These are phyloP conservation scores for Zonotrichia albicollis DNA, from an alignment of 2,797 vertebrate species.

Conservation along the genomic window DNA sequence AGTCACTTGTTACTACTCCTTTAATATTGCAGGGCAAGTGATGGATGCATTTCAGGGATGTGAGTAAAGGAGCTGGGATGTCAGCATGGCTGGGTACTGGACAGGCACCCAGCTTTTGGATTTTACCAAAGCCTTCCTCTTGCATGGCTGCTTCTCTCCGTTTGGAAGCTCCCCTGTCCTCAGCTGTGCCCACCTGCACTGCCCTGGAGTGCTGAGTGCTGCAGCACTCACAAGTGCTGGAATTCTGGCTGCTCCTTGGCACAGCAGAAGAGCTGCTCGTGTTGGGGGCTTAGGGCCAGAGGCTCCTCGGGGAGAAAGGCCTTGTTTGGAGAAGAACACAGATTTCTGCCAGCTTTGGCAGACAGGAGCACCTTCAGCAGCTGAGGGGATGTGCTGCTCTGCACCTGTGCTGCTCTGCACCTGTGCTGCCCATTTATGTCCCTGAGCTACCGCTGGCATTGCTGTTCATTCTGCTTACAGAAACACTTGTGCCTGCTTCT, in stretches of 20 bases:
- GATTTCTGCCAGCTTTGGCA: not conserved
- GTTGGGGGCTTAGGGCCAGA: not conserved
- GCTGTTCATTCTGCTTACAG: not conserved
- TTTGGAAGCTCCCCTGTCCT: not conserved
- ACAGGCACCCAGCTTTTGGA: not conserved
- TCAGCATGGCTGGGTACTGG: not conserved
- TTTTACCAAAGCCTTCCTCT: not conserved
- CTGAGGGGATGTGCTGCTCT: not conserved
- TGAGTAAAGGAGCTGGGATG: rapidly evolving
- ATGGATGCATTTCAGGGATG: not conserved
- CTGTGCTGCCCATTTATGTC: not conserved
- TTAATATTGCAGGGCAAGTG: not conserved
- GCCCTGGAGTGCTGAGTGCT: too few relatives aligned
- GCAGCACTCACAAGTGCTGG: not conserved
- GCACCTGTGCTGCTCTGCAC: not conserved
- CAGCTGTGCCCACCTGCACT: not conserved
- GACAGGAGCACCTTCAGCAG: not conserved
- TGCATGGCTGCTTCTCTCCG: not conserved
- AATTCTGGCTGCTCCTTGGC: not conserved
- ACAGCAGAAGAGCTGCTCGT: not conserved
- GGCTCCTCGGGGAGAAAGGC: not conserved
- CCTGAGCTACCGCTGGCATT: not conserved
- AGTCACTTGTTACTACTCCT: too few relatives aligned
- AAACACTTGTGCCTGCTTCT: not conserved
- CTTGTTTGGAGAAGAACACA: not conserved